phyloP scores from a whole-genome alignment of 2,888 invertebrate species.

The Lasioglossum vierecki region DNA sequence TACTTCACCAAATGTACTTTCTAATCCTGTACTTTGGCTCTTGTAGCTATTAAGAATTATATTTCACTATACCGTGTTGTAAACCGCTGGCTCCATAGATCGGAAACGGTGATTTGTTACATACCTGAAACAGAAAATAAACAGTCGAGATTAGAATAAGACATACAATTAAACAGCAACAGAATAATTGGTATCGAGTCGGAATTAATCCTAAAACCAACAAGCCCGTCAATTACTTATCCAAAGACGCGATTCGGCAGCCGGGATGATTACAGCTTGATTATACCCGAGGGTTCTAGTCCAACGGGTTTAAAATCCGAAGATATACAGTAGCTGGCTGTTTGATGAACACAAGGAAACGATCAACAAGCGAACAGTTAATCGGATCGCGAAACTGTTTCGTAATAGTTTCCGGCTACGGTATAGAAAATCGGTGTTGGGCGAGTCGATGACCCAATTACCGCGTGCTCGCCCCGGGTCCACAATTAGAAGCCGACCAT shows the following conservation, averaged over 20 bases:
- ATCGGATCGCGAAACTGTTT: conserved; percentile 15
- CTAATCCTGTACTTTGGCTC: too few species aligned
- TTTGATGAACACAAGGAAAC: neutral
- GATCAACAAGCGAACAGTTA: conserved; percentile 20
- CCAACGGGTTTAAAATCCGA: neutral
- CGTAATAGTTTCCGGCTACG: conserved; percentile 15
- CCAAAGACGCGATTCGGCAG: neutral
- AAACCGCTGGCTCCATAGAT: neutral
- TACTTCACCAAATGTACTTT: too few species aligned
- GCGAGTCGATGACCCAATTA: conserved; percentile 11
- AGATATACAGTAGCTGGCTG: neutral
- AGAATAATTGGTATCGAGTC: neutral
- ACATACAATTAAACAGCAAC: neutral
- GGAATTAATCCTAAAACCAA: neutral
- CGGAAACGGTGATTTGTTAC: neutral
- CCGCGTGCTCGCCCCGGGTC: neutral
- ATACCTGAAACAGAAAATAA: conserved; percentile 16
- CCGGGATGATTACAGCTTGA: neutral
- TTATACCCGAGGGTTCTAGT: neutral
- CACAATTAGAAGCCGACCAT: conserved; percentile 30
- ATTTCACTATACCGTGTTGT: neutral
- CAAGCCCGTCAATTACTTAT: neutral
- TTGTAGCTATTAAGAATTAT: neutral
- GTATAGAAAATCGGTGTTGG: conserved; percentile 7
- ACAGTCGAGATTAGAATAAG: neutral